Evolutionary conservation across 2,888 invertebrate genomes (phyloP), one percentile per base, ranked within the genome.

Genomic region (Metellina segmentata): DNA sequence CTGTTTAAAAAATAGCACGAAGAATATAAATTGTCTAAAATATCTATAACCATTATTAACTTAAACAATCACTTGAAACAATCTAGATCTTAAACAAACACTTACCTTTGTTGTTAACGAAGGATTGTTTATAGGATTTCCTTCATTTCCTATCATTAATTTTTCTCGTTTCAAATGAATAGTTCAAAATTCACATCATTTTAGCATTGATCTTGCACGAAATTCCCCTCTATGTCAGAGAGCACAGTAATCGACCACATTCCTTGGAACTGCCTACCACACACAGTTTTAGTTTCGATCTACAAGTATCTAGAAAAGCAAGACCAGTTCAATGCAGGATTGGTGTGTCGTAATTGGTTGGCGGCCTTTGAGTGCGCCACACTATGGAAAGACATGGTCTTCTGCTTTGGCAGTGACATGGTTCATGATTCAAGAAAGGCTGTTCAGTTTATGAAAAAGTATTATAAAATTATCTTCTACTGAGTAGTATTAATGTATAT

Each of bases 291-390:
- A 20, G 69, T 74, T 20, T 52, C 72, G 0, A 81, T 85, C 51
- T 85, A 81, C 16, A 51, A 90, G 69, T 83, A 51, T 34, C 34
- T 90, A 7, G 53, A 81, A 8, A 19, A 61, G 61, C 8, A 74
- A 5, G 90, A 90, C 51, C 53, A 85, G 20, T 69, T 85, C 13
- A 74, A 85, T 19, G 90, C 85, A 0, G n/a, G 81, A 2, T 81
- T 90, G 6, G 85, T 70, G 2, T 90, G 90, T 19, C 85, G n/a
- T 11, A 79, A 51, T 48, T 90, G 90, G 90, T 61, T 51, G 1
- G n/a, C 8, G 9, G 90, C 85, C 53, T 90, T 90, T n/a, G 77
- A 81, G 20, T 51, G 61, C n/a, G 53, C 74, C 0, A 61, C n/a
- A 6, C 52, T 90, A 5, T 90, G 90, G 90, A 69, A 74, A 34